Evolutionary conservation across 2,797 vertebrate genomes (phyloP).

Genomic region (Mareca strepera): DNA sequence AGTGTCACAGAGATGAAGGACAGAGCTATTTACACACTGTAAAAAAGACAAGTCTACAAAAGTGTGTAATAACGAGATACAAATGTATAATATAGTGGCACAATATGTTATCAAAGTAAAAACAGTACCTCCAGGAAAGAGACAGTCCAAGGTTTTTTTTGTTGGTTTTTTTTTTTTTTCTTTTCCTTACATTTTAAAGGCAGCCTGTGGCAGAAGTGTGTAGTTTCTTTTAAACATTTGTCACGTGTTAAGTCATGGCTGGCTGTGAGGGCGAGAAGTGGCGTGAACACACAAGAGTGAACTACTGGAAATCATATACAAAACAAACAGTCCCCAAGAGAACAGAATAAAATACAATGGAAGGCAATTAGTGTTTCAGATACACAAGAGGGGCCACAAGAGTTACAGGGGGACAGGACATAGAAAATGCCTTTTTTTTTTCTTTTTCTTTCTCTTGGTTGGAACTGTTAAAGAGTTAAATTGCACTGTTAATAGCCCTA

Average conservation of each 20-base stretch:
- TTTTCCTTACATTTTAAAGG: conserved; percentile 71
- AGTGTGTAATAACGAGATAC: conserved; percentile 78
- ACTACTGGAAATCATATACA: conserved; percentile 43
- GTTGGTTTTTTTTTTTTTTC: neutral
- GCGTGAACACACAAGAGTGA: conserved; percentile 41
- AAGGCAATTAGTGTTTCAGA: conserved; percentile 50
- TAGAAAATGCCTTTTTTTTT: neutral
- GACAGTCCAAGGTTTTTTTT: neutral
- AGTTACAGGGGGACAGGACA: neutral
- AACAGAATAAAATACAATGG: conserved; percentile 45
- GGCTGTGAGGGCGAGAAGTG: conserved; percentile 77
- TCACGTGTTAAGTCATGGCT: conserved; percentile 75
- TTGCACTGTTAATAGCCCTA: conserved; percentile 67
- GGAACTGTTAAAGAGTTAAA: conserved; percentile 59
- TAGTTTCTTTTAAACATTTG: conserved; percentile 40
- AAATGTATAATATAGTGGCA: conserved; percentile 80
- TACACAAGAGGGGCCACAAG: neutral
- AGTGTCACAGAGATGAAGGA: conserved; percentile 62
- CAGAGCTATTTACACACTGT: conserved; percentile 76
- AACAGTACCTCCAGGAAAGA: conserved; percentile 71
- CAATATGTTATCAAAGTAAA: conserved; percentile 68
- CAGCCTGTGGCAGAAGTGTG: conserved; percentile 77
- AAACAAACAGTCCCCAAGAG: conserved; percentile 45
- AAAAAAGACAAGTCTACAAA: conserved; percentile 77
- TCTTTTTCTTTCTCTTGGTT: neutral